Evolutionary conservation across 2,797 vertebrate genomes (phyloP).

Genomic region (Orestias chungarensis): DNA sequence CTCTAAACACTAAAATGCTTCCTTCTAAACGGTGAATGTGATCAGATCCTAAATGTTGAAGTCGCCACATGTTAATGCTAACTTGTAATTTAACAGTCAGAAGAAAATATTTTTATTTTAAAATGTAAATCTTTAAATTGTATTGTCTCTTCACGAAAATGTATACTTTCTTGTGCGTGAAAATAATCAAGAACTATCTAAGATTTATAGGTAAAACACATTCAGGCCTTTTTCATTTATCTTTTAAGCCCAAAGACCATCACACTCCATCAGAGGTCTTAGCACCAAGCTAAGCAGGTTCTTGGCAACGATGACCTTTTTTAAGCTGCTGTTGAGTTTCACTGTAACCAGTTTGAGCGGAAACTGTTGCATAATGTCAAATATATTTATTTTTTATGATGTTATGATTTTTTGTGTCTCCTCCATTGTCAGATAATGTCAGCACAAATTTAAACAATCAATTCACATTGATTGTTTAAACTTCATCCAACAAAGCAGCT

Average conservation of each 20-base stretch:
- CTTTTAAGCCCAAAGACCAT: too few species aligned
- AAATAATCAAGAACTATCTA: not conserved
- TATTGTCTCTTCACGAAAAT: too few species aligned
- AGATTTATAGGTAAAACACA: too few species aligned
- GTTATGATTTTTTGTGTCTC: too few species aligned
- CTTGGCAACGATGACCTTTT: not conserved
- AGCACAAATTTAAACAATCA: too few species aligned
- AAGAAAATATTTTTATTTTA: too few species aligned
- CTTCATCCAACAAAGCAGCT: not conserved
- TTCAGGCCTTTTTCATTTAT: too few species aligned
- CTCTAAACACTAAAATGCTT: too few species aligned
- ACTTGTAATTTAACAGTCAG: too few species aligned
- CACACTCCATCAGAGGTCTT: not conserved
- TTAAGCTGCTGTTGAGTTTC: not conserved
- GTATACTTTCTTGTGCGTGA: not conserved
- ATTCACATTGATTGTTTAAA: not conserved
- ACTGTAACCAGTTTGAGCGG: not conserved
- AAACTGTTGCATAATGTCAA: not conserved
- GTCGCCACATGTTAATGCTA: too few species aligned
- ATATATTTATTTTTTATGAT: not conserved
- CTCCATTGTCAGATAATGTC: not conserved
- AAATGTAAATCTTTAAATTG: too few species aligned
- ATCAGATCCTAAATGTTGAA: not conserved
- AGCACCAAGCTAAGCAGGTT: not conserved
- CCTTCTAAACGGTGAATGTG: not conserved